These are phyloP conservation scores for Stegana nigrithorax DNA, from an alignment of 2,888 invertebrate species.

Conservation along the genomic window DNA sequence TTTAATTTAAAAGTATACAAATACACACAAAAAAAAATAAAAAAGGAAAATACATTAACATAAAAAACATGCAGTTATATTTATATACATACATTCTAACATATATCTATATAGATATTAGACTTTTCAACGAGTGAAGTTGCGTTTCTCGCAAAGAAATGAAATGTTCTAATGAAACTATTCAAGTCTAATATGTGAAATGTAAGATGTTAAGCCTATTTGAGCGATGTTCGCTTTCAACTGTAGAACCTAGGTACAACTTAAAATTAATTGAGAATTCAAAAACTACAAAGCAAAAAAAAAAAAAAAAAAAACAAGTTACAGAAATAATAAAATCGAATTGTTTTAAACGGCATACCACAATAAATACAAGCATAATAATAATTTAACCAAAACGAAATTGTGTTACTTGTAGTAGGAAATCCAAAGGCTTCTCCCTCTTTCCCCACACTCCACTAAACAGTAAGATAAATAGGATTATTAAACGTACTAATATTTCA, in stretches of 20 bases:
- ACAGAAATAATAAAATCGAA: too few species aligned
- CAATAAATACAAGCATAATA: not conserved
- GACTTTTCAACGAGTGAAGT: conserved; percentile 44
- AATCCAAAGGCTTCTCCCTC: not conserved
- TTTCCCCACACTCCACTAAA: not conserved
- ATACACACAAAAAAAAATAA: conserved; percentile 30
- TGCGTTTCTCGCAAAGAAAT: conserved; percentile 21
- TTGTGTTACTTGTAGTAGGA: not conserved
- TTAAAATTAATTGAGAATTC: conserved; percentile 40
- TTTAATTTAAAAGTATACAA: conserved; percentile 44
- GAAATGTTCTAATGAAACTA: conserved; percentile 22
- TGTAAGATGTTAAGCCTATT: conserved; percentile 46
- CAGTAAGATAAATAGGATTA: not conserved
- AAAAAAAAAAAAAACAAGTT: not conserved
- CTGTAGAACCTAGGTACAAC: conserved; percentile 51
- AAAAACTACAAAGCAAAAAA: conserved; percentile 1
- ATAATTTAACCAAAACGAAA: not conserved
- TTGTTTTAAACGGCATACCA: too few species aligned
- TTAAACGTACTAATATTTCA: not conserved
- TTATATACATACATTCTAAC: conserved; percentile 23
- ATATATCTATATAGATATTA: too few species aligned
- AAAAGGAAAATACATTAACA: conserved; percentile 20
- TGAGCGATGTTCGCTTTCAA: conserved; percentile 65
- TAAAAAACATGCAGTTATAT: conserved; percentile 17
- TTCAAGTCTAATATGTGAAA: conserved; percentile 19